These are phyloP conservation scores for Corydoras maculifer DNA, from an alignment of 2,113 vertebrate genomes.

Conservation along the genomic window DNA sequence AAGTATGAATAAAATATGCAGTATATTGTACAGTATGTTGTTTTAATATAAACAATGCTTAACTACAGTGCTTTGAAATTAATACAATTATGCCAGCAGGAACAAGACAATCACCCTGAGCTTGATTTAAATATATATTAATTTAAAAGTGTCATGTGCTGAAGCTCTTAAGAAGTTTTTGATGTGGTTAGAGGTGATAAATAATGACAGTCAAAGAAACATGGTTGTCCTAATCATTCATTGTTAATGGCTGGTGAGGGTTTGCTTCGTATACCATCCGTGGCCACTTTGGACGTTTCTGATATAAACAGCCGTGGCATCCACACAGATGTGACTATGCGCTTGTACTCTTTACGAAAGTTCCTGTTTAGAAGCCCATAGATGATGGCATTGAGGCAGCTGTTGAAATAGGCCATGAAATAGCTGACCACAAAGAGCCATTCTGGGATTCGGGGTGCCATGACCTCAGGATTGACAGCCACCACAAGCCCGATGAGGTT, in stretches of 20 bases:
- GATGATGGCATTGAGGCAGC: conserved; percentile 87
- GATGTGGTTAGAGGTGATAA: background rate
- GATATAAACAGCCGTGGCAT: conserved; percentile 73
- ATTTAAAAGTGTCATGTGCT: conserved; percentile 13
- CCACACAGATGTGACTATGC: conserved; percentile 77
- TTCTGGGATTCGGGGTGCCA: conserved; percentile 78
- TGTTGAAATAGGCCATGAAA: conserved; percentile 93
- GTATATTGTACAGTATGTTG: background rate
- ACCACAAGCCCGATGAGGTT: conserved; percentile 83
- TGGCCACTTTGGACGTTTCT: conserved; percentile 71
- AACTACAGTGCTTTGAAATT: conserved; percentile 11
- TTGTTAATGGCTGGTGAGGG: conserved; percentile 73
- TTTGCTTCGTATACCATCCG: conserved; percentile 70
- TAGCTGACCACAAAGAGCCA: conserved; percentile 87
- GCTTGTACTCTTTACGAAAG: conserved; percentile 84
- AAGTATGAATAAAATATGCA: background rate
- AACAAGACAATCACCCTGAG: conserved; percentile 37
- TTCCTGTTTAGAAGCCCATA: conserved; percentile 89
- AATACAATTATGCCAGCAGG: background rate
- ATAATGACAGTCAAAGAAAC: conserved; percentile 9
- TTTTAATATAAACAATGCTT: background rate
- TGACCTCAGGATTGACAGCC: conserved; percentile 70
- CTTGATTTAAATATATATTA: conserved; percentile 16
- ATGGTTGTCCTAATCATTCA: conserved; percentile 44
- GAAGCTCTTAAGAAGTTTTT: conserved; percentile 1